Base-by-base conservation (phyloP, 2,797 vertebrate species). In the Potorous gilbertii region DNA sequence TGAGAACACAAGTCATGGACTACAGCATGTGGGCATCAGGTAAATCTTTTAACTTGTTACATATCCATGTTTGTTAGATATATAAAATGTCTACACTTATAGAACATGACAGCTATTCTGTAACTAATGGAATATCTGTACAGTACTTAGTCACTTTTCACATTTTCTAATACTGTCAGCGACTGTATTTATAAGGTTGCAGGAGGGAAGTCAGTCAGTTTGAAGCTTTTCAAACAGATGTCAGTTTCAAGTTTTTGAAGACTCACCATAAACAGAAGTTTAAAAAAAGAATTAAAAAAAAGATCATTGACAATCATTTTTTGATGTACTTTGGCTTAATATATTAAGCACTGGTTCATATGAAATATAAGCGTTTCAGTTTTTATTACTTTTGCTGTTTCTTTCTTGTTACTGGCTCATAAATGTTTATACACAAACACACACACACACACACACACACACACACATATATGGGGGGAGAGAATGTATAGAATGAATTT, bases 201-300 rank as follows among this genome's bases (percentile, higher is more conserved):
- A n/a, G 27, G 59, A 93, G 90, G 0, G 0, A 91, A 95, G 91
- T 74, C 74, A 54, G 92, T 92, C 56, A 90, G 34, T 55, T 4
- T 59, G 91, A 95, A 91, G n/a, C 55, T 94, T 93, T 55, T 81
- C 46, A 95, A 95, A 46, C 94, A 96, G 89, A 93, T 96, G 92
- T 62, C 91, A 92, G 40, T 95, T 91, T 94, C n/a, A 87, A 13
- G 55, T 92, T 91, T 97, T 91, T 91, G 54, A 95, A 93, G 56
- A 94, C 54, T 74, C 89, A 40, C 52, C 92, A 2, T 93, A 95
- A 96, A 62, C 87, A 55, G 11, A 18, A 59, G 24, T 81, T 94
- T 91, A 90, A 95, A 96, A 97, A 94, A 93, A 1, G n/a, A 90
- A 91, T n/a, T 56, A 11, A 0, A 89, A 92, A 95, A 96, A 94